phyloP scores from a whole-genome alignment of 2,797 vertebrate genomes.

The Gallinago nigripennis region DNA sequence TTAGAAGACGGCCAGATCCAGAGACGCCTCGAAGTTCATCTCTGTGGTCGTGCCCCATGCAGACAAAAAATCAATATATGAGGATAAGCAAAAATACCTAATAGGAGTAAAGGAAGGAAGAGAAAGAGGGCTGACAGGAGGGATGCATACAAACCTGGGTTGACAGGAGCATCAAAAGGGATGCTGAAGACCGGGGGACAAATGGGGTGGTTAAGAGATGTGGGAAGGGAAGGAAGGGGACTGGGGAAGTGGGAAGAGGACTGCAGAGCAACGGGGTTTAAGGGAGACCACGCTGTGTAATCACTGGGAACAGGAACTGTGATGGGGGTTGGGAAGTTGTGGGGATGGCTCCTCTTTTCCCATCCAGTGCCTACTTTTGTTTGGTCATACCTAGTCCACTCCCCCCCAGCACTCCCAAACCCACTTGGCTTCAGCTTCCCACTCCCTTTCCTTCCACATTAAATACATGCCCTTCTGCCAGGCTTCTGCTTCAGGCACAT shows the following conservation, averaged over 20 bases:
- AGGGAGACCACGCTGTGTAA: not conserved
- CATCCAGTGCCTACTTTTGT: not conserved
- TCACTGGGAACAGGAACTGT: not conserved
- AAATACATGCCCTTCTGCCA: not conserved
- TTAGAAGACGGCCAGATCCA: not conserved
- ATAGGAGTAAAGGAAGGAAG: not conserved
- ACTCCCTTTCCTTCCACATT: not conserved
- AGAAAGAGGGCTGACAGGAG: not conserved
- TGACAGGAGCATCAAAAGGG: not conserved
- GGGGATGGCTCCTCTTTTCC: not conserved
- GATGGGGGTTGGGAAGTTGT: not conserved
- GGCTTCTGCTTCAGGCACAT: not conserved
- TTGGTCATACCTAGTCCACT: not conserved
- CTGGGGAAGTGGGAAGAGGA: not conserved
- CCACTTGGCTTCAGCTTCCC: not conserved
- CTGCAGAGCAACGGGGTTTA: not conserved
- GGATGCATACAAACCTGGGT: rapidly evolving
- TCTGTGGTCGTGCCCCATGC: not conserved
- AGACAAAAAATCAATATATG: not conserved
- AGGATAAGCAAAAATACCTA: not conserved
- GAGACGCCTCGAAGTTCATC: not conserved
- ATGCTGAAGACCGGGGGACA: not conserved
- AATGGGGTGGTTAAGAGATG: not conserved
- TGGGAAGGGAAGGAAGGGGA: not conserved
- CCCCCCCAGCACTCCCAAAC: not conserved